Base-by-base conservation (phyloP, 2,888 invertebrate genomes). In the Sarcophaga variegata region DNA sequence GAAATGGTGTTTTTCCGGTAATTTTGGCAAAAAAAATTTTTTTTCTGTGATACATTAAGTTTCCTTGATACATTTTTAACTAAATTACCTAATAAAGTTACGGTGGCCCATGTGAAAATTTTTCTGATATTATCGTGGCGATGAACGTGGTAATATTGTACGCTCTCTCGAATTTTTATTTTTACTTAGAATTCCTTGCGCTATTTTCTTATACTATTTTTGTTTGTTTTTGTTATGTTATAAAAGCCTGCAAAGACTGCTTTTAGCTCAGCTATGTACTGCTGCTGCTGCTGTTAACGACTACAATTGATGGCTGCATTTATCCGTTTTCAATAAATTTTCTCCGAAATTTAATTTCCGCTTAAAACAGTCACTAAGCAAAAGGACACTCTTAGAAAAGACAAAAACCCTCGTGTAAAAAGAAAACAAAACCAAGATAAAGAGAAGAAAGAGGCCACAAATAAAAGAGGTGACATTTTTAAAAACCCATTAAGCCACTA, bases 311-410 rank as follows among this genome's bases (percentile, higher is more conserved):
- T 88, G 88, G 89, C 90, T 90, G 90, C 91, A 90, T 90, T 91
- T 92, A 91, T 92, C 92, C 92, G 92, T 91, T 92, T 90, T 91
- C 92, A 92, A 92, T 92, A 92, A 92, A 92, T 92, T 92, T 91
- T 84, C 49, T 59, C 89, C 91, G 90, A 90, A 92, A 92, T 91
- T 92, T 92, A 92, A 92, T 92, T 92, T 92, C 92, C 92, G 92
- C 90, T 91, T 90, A 91, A 90, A 90, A 88, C 71, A 25, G 63
- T 27, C 71, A 54, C 5, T 20, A 37, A 2, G 25, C 63, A 64
- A 27, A 54, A 54, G 47, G 59, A 54, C 10, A 66, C 59, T 64
- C 27, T 17, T 59, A 17, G 14, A 27, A 76, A 71, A 86, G 49
- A 74, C 70, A 67, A 27, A 8, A 6, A 59, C 69, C 37, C 37